These are phyloP conservation scores for Serrognathus titanus DNA, from an alignment of 2,888 invertebrate species.

Conservation along the genomic window DNA sequence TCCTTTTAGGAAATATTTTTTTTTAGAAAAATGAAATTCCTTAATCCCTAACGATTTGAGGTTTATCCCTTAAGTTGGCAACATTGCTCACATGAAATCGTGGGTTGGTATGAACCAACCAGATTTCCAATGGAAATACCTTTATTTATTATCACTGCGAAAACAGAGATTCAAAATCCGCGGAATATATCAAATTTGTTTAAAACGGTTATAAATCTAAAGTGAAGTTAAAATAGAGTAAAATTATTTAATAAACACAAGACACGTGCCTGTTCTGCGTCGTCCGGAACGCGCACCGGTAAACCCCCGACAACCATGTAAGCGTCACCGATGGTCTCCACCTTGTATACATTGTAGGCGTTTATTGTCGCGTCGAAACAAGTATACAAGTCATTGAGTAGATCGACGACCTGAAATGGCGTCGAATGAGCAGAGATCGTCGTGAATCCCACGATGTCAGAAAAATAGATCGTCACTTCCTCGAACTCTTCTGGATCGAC, in stretches of 20 bases:
- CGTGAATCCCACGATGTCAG: constrained; percentile 93
- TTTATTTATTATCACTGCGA: no score
- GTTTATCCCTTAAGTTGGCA: no score
- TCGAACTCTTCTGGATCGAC: constrained; percentile 92
- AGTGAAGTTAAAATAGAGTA: no score
- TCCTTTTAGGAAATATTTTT: no score
- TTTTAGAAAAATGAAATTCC: no score
- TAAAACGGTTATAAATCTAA: no score
- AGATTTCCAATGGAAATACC: no score
- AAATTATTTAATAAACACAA: background rate
- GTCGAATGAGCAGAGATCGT: constrained; percentile 89
- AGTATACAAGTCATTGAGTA: constrained; percentile 89
- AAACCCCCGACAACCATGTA: constrained; percentile 93
- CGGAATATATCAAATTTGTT: no score
- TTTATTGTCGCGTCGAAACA: constrained; percentile 92
- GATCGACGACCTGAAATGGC: constrained; percentile 86
- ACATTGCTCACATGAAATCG: no score
- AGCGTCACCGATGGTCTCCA: constrained; percentile 93
- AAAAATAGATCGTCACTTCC: constrained; percentile 91
- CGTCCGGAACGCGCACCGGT: constrained; percentile 73
- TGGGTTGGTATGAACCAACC: no score
- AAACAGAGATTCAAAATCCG: no score
- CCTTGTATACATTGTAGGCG: constrained; percentile 88
- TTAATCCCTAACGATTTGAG: no score
- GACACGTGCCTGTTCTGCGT: constrained; percentile 61